Conservation (phyloP, 2,888 invertebrate species). For the Hymenopus coronatus region DNA sequence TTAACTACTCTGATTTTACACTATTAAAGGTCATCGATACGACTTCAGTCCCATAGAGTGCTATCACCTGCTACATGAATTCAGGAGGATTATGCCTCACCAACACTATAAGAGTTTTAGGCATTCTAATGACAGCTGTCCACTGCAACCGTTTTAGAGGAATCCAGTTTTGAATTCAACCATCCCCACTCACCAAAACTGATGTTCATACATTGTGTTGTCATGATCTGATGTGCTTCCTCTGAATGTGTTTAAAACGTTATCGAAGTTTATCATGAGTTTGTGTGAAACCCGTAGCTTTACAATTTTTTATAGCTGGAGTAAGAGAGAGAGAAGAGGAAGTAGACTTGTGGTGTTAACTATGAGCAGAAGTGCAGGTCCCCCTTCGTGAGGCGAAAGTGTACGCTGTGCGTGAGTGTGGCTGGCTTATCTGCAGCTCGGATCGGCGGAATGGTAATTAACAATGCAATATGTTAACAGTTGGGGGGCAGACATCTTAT, state of each 20-base stretch:
- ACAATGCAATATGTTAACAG: slow-evolving; percentile 20
- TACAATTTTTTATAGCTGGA: neutral
- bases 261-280: neutral
- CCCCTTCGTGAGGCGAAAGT: neutral
- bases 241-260: neutral
- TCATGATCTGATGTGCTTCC: neutral
- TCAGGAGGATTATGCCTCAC: too few species aligned
- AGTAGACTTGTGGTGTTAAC: neutral
- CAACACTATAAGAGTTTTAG: too few species aligned
- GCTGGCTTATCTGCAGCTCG: neutral
- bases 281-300: neutral
- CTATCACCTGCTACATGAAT: too few species aligned
- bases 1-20: too few species aligned
- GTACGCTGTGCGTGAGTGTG: neutral
- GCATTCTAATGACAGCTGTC: too few species aligned
- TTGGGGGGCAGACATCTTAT: slow-evolving; percentile 8
- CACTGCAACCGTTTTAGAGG: too few species aligned
- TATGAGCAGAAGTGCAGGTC: neutral
- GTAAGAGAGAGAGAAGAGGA: neutral
- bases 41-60: too few species aligned
- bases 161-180: too few species aligned
- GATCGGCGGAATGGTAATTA: slow-evolving; percentile 14
- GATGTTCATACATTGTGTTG: neutral
- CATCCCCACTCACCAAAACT: too few species aligned
- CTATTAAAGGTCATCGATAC: too few species aligned